These are phyloP conservation scores for Paramormyrops kingsleyae DNA, from an alignment of 2,113 vertebrate genomes.

Conservation along the genomic window DNA sequence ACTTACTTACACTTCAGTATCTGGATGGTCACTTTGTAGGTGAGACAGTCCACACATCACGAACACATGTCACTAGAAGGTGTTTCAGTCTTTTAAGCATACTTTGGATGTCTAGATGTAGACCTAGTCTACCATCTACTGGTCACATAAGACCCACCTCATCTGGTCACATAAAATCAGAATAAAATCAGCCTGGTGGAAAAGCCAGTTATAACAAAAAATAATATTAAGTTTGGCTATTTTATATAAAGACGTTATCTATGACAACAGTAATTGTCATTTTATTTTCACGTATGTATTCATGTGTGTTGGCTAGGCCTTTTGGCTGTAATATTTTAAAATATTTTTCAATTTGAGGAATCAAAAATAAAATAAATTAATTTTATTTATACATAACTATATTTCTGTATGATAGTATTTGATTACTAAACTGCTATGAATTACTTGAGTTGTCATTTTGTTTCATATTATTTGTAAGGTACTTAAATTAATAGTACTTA, in stretches of 20 bases:
- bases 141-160: background rate
- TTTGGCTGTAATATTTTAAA: background rate
- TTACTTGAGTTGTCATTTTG: background rate
- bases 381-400: background rate
- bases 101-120: background rate
- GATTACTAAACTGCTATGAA: background rate
- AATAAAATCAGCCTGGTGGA: background rate
- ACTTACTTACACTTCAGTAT: background rate
- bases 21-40: background rate
- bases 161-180: background rate
- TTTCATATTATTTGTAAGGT: background rate
- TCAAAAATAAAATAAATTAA: background rate
- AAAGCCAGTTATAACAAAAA: background rate
- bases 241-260: background rate
- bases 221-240: background rate
- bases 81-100: background rate
- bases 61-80: background rate
- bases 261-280: background rate
- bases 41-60: background rate
- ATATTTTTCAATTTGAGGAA: background rate
- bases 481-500: background rate
- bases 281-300: background rate
- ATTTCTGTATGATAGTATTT: background rate
- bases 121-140: constrained; percentile 28
- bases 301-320: background rate